Percentiles rank a stretch among this genome's conserved stretches.
phyloP scores from a whole-genome alignment of 2,888 invertebrate species.

The Coronaproctus castanopsis region DNA sequence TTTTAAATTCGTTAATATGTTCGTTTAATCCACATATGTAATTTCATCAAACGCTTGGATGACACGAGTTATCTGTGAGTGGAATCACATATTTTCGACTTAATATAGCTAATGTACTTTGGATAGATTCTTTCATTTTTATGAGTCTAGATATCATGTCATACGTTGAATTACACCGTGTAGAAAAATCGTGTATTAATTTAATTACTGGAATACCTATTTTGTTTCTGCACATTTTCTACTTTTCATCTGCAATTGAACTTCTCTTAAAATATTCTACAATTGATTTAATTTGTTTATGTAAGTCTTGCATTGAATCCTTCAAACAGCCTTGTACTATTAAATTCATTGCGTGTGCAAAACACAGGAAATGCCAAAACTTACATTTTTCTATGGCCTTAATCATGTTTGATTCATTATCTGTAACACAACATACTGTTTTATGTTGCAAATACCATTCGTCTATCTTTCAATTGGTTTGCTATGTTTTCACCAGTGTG shows the following conservation, averaged over 20 bases:
- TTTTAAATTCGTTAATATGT: too few species aligned
- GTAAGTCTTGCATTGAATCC: not conserved
- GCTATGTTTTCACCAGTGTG: too few species aligned
- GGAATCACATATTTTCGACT: not conserved
- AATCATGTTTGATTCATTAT: too few species aligned
- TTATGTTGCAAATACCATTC: too few species aligned
- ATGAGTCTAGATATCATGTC: not conserved
- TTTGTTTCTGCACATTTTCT: not conserved
- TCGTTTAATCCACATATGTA: not conserved
- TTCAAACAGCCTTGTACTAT: not conserved
- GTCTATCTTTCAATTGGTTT: too few species aligned
- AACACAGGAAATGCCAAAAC: too few species aligned
- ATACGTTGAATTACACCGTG: not conserved
- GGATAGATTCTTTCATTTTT: not conserved
- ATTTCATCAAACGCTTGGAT: not conserved
- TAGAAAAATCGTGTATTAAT: not conserved
- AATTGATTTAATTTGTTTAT: not conserved
- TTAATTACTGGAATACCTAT: not conserved
- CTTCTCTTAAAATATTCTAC: not conserved
- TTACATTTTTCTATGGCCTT: too few species aligned
- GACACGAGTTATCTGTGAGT: not conserved
- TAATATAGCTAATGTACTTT: not conserved
- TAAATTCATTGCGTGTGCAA: too few species aligned
- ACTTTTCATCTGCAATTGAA: not conserved
- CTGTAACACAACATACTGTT: too few species aligned